Percentiles rank a stretch among this genome's conserved stretches.
These are phyloP conservation scores for Anas acuta DNA, from an alignment of 2,797 vertebrate species.

Conservation along the genomic window DNA sequence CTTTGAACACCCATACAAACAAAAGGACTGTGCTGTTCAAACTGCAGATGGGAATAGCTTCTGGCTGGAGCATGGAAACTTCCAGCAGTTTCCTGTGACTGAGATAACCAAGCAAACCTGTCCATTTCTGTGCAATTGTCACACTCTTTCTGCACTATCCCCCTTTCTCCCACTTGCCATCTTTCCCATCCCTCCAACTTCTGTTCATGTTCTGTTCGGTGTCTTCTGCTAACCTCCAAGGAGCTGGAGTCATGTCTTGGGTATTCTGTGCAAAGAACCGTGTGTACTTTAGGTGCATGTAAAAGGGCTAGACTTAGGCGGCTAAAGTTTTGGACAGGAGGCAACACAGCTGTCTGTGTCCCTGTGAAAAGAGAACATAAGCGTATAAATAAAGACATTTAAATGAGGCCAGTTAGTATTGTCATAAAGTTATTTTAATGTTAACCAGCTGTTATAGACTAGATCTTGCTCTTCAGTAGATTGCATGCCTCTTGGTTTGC, in stretches of 20 bases:
- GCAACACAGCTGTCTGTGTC: constrained; percentile 17
- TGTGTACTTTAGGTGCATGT: neutral
- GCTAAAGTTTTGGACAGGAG: constrained; percentile 11
- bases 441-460: constrained; percentile 47
- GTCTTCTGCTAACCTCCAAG: neutral
- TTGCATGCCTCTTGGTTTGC: constrained; percentile 33
- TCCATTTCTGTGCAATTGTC: neutral
- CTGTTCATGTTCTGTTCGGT: neutral
- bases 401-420: constrained; percentile 59
- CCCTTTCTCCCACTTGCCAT: neutral
- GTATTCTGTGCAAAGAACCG: neutral
- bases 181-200: neutral
- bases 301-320: constrained; percentile 1
- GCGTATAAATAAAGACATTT: constrained; percentile 62
- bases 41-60: neutral
- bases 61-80: neutral
- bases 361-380: constrained; percentile 47
- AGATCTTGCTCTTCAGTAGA: constrained; percentile 59
- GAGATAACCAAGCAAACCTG: neutral
- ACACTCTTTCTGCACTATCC: neutral
- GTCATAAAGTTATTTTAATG: constrained; percentile 67
- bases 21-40: neutral
- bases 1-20: neutral
- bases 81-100: neutral
- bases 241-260: neutral